A percentile compares a stretch with the other conserved stretches of the same genome.
Evolutionary conservation across 2,113 vertebrate species (phyloP).

Genomic region (Onychorhynchus coronatus): DNA sequence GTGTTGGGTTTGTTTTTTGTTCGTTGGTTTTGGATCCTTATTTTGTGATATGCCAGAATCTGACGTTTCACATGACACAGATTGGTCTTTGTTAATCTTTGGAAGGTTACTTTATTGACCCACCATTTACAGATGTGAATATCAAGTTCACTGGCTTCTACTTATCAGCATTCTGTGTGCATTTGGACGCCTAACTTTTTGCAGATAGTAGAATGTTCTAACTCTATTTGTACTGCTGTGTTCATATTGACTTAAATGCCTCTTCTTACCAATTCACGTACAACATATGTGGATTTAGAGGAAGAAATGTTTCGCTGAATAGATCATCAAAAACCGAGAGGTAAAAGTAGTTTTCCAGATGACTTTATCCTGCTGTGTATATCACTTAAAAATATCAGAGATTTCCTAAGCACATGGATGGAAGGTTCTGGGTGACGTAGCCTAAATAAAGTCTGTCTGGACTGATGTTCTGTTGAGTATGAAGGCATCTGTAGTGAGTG

Average conservation of each 20-base stretch:
- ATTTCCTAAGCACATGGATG: neutral
- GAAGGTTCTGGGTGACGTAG: neutral
- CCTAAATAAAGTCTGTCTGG: neutral
- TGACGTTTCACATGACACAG: neutral
- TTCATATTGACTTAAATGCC: neutral
- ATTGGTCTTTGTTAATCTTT: neutral
- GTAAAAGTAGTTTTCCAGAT: conserved; percentile 6
- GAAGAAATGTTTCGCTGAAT: neutral
- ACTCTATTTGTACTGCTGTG: neutral
- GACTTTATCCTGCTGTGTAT: neutral
- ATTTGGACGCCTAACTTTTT: neutral
- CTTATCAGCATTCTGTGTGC: neutral
- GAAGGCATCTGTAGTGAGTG: neutral
- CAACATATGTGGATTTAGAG: neutral
- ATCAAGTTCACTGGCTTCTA: neutral
- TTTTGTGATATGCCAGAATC: neutral
- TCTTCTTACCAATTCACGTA: neutral
- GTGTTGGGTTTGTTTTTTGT: neutral
- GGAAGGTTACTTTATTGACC: neutral
- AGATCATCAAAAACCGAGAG: neutral
- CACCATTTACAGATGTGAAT: neutral
- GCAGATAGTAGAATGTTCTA: neutral
- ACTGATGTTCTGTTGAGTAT: neutral
- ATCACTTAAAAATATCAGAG: neutral
- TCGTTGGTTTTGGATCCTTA: neutral